These are phyloP conservation scores for Pachyrhynchus sulphureomaculatus DNA, from an alignment of 1,140 invertebrate genomes.

Conservation along the genomic window DNA sequence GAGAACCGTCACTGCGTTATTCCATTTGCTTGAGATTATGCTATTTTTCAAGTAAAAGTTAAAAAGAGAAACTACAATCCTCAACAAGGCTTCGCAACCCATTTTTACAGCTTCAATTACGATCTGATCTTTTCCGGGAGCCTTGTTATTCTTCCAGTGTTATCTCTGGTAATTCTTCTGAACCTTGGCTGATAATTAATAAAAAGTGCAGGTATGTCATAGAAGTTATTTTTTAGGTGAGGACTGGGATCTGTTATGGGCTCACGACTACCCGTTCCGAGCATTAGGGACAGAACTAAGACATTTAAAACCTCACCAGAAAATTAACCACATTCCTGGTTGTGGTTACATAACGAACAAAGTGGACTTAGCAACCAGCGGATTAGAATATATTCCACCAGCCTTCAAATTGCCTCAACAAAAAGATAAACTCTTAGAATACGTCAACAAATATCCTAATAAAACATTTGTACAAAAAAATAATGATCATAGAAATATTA, in stretches of 20 bases:
- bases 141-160: no score
- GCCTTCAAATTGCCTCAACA: constrained; percentile 87
- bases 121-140: no score
- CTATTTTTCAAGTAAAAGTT: no score
- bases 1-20: no score
- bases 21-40: no score
- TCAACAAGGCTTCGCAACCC: no score
- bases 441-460: constrained; percentile 66
- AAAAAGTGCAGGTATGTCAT: no score
- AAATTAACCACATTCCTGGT: constrained; percentile 93
- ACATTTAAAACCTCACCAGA: constrained; percentile 71
- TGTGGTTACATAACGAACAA: constrained; percentile 95
- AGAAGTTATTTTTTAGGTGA: constrained; percentile 48
- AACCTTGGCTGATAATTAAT: no score
- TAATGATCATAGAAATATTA: constrained; percentile 88
- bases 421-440: constrained; percentile 70
- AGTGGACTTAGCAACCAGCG: constrained; percentile 81
- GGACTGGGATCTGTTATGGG: constrained; percentile 89
- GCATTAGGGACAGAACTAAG: constrained; percentile 60
- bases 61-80: no score
- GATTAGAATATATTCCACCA: constrained; percentile 74
- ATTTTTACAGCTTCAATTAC: no score
- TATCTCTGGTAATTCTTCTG: no score
- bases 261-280: constrained; percentile 89
- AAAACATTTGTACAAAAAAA: constrained; percentile 89